phyloP scores from a whole-genome alignment of 53 echinoderm and acorn worm genomes.

The Apostichopus leukothele region DNA sequence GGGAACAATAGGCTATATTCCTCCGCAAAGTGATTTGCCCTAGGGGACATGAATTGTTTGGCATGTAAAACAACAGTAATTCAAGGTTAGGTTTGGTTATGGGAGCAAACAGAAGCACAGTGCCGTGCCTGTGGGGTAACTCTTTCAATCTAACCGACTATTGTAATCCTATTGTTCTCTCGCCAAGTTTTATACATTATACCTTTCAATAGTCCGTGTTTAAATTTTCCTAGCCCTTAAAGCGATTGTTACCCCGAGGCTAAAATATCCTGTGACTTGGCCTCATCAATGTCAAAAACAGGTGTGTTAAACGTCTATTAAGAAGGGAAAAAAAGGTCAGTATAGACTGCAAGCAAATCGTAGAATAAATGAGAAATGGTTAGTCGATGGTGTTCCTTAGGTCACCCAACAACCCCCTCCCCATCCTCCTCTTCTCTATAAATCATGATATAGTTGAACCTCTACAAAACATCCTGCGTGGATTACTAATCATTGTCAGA shows the following conservation, averaged over 20 bases:
- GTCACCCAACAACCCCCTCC: neutral
- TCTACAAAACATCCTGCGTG: too few species aligned
- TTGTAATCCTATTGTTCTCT: constrained; percentile 46
- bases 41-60: constrained; percentile 45
- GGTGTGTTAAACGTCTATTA: constrained; percentile 12
- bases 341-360: neutral
- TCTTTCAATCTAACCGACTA: constrained; percentile 41
- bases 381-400: neutral
- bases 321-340: neutral
- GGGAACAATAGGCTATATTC: constrained; percentile 40
- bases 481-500: too few species aligned
- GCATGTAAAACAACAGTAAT: constrained; percentile 49
- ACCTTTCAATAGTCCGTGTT: constrained; percentile 39
- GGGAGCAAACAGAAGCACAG: constrained; percentile 47
- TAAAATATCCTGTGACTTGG: constrained; percentile 14
- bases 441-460: too few species aligned
- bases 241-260: constrained; percentile 23
- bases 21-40: constrained; percentile 49
- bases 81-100: constrained; percentile 53
- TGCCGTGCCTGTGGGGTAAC: constrained; percentile 49
- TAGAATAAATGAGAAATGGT: neutral
- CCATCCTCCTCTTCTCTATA: too few species aligned
- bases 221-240: constrained; percentile 39
- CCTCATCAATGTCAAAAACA: constrained; percentile 41
- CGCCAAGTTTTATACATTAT: constrained; percentile 37